phyloP scores from a whole-genome alignment of 2,113 vertebrate genomes.

The Myrmecophaga tridactyla region DNA sequence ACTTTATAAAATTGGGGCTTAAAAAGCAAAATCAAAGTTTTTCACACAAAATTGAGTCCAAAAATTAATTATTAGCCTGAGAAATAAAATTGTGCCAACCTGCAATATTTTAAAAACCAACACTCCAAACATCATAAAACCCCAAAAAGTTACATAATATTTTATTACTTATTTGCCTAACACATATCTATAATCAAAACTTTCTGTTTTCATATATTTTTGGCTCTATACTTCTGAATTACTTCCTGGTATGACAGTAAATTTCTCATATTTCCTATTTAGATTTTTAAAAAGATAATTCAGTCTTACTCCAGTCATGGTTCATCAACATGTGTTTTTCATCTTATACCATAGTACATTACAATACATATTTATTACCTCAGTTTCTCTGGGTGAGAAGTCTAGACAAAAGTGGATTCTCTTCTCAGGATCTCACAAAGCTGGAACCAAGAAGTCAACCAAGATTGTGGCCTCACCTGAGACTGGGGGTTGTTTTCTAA shows the following conservation, averaged over 20 bases:
- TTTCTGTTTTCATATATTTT: not conserved
- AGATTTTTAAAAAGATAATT: not conserved
- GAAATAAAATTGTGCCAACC: not conserved
- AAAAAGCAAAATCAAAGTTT: not conserved
- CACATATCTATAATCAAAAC: constrained; percentile 5
- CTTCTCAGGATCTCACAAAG: not conserved
- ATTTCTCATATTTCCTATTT: no score
- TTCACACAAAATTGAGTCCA: not conserved
- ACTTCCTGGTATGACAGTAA: no score
- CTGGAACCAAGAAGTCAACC: no score
- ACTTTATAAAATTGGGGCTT: not conserved
- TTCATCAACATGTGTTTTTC: no score
- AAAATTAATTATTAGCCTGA: not conserved
- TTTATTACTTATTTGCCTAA: not conserved
- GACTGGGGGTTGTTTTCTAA: no score
- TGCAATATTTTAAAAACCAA: not conserved
- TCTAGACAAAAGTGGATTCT: not conserved
- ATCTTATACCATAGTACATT: no score
- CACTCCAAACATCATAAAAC: not conserved
- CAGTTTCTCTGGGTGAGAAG: not conserved
- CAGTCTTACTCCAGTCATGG: no score
- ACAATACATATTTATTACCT: not conserved
- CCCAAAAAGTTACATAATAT: not conserved
- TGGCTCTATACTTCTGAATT: not conserved
- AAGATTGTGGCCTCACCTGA: no score